Percentiles rank a stretch among this genome's conserved stretches.
These are phyloP conservation scores for Takifugu rubripes DNA, from an alignment of 2,797 vertebrate genomes.

Conservation along the genomic window DNA sequence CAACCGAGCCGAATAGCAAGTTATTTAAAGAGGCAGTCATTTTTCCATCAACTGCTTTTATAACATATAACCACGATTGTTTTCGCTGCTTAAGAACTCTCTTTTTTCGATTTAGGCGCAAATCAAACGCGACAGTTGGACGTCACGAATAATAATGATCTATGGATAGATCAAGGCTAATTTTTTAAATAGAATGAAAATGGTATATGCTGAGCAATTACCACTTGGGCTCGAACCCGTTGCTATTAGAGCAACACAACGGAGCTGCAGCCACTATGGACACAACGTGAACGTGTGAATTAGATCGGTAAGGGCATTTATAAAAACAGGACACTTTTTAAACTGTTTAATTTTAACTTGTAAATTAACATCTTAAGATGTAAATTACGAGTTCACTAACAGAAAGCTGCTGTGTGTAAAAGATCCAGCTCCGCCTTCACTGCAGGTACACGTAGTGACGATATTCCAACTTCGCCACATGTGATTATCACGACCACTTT, in stretches of 20 bases:
- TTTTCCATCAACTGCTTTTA: neutral
- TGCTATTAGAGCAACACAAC: constrained; percentile 42
- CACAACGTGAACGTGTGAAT: constrained; percentile 21
- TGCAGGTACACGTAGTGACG: too few relatives aligned
- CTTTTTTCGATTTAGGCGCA: too few relatives aligned
- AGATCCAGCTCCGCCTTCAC: too few relatives aligned
- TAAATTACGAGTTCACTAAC: too few relatives aligned
- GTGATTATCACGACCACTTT: too few relatives aligned
- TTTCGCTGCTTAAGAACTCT: too few relatives aligned
- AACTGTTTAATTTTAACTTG: constrained; percentile 26
- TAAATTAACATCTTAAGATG: too few relatives aligned
- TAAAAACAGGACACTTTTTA: constrained; percentile 3
- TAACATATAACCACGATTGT: neutral
- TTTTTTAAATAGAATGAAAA: constrained; percentile 24
- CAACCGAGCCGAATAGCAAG: constrained; percentile 24
- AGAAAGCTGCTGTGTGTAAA: too few relatives aligned
- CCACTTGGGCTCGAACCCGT: constrained; percentile 14
- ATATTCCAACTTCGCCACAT: too few relatives aligned
- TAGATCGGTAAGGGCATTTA: constrained; percentile 15
- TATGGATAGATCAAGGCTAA: constrained; percentile 32
- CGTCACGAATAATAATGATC: constrained; percentile 33
- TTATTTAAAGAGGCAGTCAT: neutral
- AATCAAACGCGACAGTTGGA: neutral
- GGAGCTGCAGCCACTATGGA: constrained; percentile 24
- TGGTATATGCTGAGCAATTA: constrained; percentile 38